These are phyloP conservation scores for Drusus annulatus DNA, from an alignment of 1,140 invertebrate genomes.

Conservation along the genomic window DNA sequence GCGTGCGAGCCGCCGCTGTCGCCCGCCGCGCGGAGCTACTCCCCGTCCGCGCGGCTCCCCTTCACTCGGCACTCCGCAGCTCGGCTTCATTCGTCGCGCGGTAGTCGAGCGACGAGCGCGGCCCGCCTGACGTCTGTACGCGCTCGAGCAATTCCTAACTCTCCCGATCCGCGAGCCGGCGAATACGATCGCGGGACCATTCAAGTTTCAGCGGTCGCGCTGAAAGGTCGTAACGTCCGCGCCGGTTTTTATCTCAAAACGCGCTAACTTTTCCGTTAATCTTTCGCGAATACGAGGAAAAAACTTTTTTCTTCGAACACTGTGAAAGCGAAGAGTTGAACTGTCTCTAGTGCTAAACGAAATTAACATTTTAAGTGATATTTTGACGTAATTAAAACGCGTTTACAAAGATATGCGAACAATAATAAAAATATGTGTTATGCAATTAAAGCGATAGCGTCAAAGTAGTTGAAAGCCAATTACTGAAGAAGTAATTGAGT, in stretches of 20 bases:
- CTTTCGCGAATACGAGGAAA: neutral
- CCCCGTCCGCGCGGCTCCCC: too few relatives aligned
- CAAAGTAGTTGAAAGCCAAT: constrained; percentile 3
- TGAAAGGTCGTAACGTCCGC: constrained; percentile 7
- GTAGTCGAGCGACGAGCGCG: constrained; percentile 20
- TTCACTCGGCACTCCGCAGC: too few relatives aligned
- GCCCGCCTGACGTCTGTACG: neutral
- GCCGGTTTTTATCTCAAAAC: constrained; percentile 16
- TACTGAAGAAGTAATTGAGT: constrained; percentile 9
- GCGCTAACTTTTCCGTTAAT: constrained; percentile 33
- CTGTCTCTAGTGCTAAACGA: too few relatives aligned
- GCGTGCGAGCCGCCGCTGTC: neutral
- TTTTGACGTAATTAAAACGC: too few relatives aligned
- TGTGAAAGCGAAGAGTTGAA: too few relatives aligned
- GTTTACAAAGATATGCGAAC: neutral
- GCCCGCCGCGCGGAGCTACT: neutral
- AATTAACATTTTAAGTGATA: too few relatives aligned
- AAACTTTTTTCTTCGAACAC: neutral
- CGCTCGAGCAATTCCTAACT: neutral
- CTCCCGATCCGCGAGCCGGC: constrained; percentile 21
- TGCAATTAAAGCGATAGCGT: constrained; percentile 26
- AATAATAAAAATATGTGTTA: constrained; percentile 13
- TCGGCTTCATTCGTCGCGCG: constrained; percentile 48
- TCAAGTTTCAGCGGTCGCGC: constrained; percentile 42
- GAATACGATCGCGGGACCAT: constrained; percentile 22